Evolutionary conservation across 2,797 vertebrate species (phyloP), one percentile per base, ranked within the genome.

Genomic region (Lacerta bilineata): DNA sequence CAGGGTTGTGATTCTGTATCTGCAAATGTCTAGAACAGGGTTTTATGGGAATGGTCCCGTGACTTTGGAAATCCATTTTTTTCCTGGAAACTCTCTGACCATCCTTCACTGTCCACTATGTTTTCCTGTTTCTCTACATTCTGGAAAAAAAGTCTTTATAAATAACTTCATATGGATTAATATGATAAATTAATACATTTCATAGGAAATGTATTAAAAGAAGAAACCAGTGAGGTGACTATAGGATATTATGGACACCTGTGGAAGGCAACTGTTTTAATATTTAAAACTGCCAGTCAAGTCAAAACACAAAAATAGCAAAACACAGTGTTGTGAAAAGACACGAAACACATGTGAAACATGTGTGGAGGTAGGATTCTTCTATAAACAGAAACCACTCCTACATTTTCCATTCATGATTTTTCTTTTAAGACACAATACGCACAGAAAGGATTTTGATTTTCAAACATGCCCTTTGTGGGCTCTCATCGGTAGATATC

Each of bases 381-480:
- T 4, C 55, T 77, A n/a, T 0, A 0, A 84, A 79, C 33, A 36
- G 46, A 61, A 84, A 41, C 27, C 39, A 39, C n/a, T 0, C 0
- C 80, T 71, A 79, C 0, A 39, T 17, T 23, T 69, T 87, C 71
- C 0, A 5, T 43, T 75, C 89, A 41, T 59, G 27, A 0, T 7
- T 79, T 80, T 29, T 80, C 33, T 36, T 80, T 80, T 59, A 59
- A 64, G 43, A 81, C 15, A 83, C 39, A 0, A 50, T 66, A 8
- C 43, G 27, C 6, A 80, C 15, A 80, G 86, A 83, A 39, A 0
- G 5, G 5, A 64, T 66, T 74, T 0, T 1, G 1, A 82, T 86
- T 93, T 92, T 88, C 43, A 90, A 92, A 90, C 33, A 79, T 55
- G n/a, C 0, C 84, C 36, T 23, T 43, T 2, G 2, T 61, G 83